Conservation (phyloP, 2,113 vertebrate species). For the Corythornis vintsioides region DNA sequence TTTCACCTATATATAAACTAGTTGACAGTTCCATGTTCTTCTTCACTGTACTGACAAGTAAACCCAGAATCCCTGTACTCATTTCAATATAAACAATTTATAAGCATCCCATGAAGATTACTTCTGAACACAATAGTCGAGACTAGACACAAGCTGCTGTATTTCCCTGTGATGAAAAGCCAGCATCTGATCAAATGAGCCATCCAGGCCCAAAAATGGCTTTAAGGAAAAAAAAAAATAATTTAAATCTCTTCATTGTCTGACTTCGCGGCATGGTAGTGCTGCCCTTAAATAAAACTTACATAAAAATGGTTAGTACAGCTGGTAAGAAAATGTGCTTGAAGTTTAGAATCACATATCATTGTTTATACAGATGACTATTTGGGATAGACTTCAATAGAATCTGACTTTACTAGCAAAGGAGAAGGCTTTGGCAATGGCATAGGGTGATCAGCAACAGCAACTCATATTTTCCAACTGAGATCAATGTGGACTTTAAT, state of each 20-base stretch:
- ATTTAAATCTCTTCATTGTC: conserved; percentile 68
- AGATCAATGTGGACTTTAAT: conserved; percentile 74
- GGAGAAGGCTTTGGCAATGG: conserved; percentile 72
- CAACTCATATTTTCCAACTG: conserved; percentile 76
- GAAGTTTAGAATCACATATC: conserved; percentile 89
- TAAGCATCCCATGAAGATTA: conserved; percentile 21
- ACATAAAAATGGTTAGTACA: conserved; percentile 85
- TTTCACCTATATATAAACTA: not conserved
- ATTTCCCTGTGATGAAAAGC: conserved; percentile 36
- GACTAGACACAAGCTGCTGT: not conserved
- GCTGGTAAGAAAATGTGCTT: conserved; percentile 87
- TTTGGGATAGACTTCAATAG: conserved; percentile 87
- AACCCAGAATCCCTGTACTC: not conserved
- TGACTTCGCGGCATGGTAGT: conserved; percentile 63
- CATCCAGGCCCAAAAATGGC: conserved; percentile 19
- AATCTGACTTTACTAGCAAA: conserved; percentile 71
- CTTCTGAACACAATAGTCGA: not conserved
- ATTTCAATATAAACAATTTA: conserved; percentile 31
- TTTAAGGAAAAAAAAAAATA: conserved; percentile 28
- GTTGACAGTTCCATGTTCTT: not conserved
- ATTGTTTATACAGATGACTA: conserved; percentile 94
- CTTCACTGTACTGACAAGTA: not conserved
- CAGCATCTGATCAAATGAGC: conserved; percentile 50
- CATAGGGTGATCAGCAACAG: conserved; percentile 73
- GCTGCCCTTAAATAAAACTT: conserved; percentile 71